phyloP scores from a whole-genome alignment of 2,113 vertebrate species.

The Pedetes capensis region DNA sequence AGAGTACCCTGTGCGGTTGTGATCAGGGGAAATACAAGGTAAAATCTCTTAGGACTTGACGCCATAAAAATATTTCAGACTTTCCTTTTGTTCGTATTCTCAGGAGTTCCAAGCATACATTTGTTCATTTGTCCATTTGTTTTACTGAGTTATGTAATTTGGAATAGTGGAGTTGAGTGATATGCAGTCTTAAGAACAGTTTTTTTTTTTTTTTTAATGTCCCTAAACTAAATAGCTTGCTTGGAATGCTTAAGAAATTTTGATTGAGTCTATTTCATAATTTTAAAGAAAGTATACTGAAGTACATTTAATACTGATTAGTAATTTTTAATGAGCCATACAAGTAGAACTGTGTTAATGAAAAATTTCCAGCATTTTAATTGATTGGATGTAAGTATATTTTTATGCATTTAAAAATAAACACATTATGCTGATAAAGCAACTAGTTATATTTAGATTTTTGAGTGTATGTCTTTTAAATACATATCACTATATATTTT shows the following conservation, averaged over 20 bases:
- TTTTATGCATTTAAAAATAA: constrained; percentile 48
- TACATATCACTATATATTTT: too few species aligned
- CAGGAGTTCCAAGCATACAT: not conserved
- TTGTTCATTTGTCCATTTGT: not conserved
- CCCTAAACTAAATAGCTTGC: not conserved
- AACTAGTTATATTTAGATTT: not conserved
- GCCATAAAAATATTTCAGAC: not conserved
- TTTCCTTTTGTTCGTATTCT: not conserved
- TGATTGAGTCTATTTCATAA: not conserved
- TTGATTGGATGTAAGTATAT: not conserved
- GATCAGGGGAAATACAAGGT: constrained; percentile 99
- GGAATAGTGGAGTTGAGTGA: not conserved
- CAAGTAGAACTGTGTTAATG: not conserved
- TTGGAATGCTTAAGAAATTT: not conserved
- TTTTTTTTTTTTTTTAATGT: not conserved
- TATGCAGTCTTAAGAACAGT: not conserved
- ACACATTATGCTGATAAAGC: not conserved
- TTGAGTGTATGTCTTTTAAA: constrained; percentile 20
- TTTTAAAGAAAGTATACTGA: constrained; percentile 40
- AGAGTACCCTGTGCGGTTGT: constrained; percentile 97
- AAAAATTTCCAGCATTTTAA: not conserved
- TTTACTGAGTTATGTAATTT: constrained; percentile 11
- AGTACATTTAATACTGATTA: not conserved
- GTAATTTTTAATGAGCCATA: constrained; percentile 3
- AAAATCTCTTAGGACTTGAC: constrained; percentile 7